Conservation (phyloP, 2,888 invertebrate species). For the Nudaria mundana region DNA sequence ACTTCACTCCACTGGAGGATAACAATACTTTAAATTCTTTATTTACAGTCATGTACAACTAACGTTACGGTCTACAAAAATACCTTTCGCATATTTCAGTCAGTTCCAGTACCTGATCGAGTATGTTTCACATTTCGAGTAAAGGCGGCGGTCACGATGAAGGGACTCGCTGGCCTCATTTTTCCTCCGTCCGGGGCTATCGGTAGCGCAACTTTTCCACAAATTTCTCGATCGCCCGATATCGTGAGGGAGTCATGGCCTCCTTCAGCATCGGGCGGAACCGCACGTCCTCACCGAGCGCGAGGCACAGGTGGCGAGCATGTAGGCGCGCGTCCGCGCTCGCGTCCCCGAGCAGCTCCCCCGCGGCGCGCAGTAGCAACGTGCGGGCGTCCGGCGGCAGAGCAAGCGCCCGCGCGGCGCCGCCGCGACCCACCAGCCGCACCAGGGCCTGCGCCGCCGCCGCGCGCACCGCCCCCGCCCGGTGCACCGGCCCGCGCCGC, state of each 20-base stretch:
- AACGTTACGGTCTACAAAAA: slow-evolving; percentile 51
- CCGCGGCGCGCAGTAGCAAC: slow-evolving; percentile 88
- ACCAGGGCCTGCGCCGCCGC: slow-evolving; percentile 90
- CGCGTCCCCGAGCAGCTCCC: slow-evolving; percentile 92
- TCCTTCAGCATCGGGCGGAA: slow-evolving; percentile 90
- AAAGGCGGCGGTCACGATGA: too few species aligned
- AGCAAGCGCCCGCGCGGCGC: slow-evolving; percentile 86
- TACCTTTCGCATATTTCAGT: slow-evolving; percentile 71
- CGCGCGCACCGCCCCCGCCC: slow-evolving; percentile 93
- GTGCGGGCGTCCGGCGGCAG: slow-evolving; percentile 90
- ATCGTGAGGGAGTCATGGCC: slow-evolving; percentile 88
- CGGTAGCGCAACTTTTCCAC: slow-evolving; percentile 80
- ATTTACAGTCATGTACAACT: slow-evolving; percentile 20
- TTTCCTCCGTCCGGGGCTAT: slow-evolving; percentile 21
- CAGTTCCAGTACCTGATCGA: slow-evolving; percentile 34
- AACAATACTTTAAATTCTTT: slow-evolving; percentile 40
- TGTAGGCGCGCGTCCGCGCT: slow-evolving; percentile 91
- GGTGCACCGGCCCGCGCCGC: slow-evolving; percentile 88
- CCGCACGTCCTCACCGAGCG: slow-evolving; percentile 86
- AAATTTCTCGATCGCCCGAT: slow-evolving; percentile 92
- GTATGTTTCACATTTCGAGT: slow-evolving; percentile 1
- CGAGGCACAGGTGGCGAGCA: slow-evolving; percentile 88
- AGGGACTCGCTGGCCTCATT: too few species aligned
- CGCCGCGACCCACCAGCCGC: slow-evolving; percentile 86
- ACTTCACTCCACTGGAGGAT: slow-evolving; percentile 60